Percentiles rank a stretch among this genome's conserved stretches.
phyloP scores from a whole-genome alignment of 1,140 invertebrate species.

The Babylonia areolata region DNA sequence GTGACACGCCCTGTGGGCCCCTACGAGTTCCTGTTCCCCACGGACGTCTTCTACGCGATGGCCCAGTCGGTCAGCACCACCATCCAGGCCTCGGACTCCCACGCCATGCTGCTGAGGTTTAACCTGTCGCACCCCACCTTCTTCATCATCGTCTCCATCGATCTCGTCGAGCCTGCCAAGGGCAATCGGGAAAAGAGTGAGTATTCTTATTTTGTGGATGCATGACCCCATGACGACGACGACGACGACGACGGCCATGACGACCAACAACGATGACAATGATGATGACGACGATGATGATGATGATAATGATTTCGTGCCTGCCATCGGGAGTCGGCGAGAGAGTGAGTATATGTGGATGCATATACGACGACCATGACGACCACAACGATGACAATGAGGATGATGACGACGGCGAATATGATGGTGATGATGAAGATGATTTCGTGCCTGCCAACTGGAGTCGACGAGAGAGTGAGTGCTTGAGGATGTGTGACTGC shows the following conservation, averaged over 20 bases:
- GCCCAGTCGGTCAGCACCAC: neutral
- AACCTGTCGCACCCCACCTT: neutral
- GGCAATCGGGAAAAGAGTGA: neutral
- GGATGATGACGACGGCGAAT: neutral
- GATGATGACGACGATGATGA: neutral
- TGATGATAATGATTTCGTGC: neutral
- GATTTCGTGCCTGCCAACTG: too few species aligned
- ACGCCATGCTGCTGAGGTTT: neutral
- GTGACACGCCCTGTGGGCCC: neutral
- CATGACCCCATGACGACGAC: too few species aligned
- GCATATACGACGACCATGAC: neutral
- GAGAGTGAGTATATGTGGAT: neutral
- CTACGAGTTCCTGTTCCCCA: neutral
- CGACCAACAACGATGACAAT: neutral
- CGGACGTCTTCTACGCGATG: neutral
- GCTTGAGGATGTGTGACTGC: neutral
- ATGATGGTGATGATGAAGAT: constrained; percentile 1
- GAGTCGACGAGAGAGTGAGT: too few species aligned
- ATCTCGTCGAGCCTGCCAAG: neutral
- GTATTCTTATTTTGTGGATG: too few species aligned
- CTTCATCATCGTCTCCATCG: neutral
- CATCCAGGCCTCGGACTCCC: neutral
- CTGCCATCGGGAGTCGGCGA: too few species aligned
- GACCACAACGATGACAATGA: neutral
- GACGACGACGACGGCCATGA: too few species aligned